Percentiles rank a stretch among this genome's conserved stretches.
phyloP scores from a whole-genome alignment of 1,140 invertebrate genomes.

The Cylas formicarius region DNA sequence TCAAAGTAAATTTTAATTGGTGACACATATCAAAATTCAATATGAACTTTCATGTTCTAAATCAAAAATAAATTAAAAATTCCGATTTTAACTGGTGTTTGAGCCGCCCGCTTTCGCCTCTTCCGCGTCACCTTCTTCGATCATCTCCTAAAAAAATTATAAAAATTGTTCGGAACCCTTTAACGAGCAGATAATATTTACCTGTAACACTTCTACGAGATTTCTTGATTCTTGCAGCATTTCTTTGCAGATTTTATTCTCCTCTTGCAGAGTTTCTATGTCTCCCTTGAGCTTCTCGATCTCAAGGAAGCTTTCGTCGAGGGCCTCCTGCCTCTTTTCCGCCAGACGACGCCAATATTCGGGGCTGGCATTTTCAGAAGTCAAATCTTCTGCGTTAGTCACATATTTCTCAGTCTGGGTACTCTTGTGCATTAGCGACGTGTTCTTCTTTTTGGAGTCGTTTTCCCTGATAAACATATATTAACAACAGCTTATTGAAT shows the following conservation, averaged over 20 bases:
- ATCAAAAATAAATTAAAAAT: too few relatives aligned
- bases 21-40: too few relatives aligned
- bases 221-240: slow-evolving; percentile 58
- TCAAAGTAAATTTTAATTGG: too few relatives aligned
- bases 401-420: slow-evolving; percentile 50
- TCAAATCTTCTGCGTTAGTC: slow-evolving; percentile 54
- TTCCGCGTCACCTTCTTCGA: slow-evolving; percentile 10
- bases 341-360: slow-evolving; percentile 62
- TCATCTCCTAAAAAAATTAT: slow-evolving; percentile 14
- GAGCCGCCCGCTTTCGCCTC: slow-evolving; percentile 1
- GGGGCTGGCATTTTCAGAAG: slow-evolving; percentile 54
- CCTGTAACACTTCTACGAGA: slow-evolving; percentile 50
- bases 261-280: slow-evolving; percentile 53
- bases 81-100: too few relatives aligned
- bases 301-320: slow-evolving; percentile 58
- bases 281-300: slow-evolving; percentile 50
- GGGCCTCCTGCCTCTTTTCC: slow-evolving; percentile 54
- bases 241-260: slow-evolving; percentile 55
- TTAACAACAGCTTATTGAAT: background rate
- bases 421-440: slow-evolving; percentile 40
- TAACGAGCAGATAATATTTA: slow-evolving; percentile 42
- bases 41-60: too few relatives aligned
- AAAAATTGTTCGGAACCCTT: too few relatives aligned
- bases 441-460: slow-evolving; percentile 15
- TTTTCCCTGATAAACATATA: slow-evolving; percentile 6